These are phyloP conservation scores for Ailurus styani DNA, from an alignment of 2,113 vertebrate species.

Conservation along the genomic window DNA sequence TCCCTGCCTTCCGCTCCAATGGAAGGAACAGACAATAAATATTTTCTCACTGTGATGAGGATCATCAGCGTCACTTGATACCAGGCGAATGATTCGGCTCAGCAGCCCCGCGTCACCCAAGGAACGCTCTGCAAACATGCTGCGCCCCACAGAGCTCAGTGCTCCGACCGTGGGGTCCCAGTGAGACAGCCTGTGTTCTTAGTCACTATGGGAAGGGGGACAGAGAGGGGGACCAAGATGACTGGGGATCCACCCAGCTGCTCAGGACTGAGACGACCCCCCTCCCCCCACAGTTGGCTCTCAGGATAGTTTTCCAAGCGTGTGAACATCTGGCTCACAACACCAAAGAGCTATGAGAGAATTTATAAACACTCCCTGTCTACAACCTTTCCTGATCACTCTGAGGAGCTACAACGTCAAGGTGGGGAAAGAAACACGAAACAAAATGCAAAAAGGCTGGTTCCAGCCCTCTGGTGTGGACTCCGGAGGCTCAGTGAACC, in stretches of 20 bases:
- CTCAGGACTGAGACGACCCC: accelerated
- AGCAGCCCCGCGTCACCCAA: accelerated
- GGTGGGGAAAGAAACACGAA: not conserved
- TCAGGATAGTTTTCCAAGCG: not conserved
- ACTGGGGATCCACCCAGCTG: not conserved
- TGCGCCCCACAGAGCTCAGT: accelerated
- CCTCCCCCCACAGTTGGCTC: not conserved
- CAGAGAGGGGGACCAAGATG: accelerated
- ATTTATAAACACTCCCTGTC: not conserved
- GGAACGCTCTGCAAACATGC: accelerated
- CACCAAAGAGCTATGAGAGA: not conserved
- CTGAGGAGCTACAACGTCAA: not conserved
- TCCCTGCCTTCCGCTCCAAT: not conserved
- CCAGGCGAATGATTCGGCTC: accelerated
- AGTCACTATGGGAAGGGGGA: not conserved
- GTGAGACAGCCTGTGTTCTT: not conserved
- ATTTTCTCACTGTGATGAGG: not conserved
- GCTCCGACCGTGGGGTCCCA: not conserved
- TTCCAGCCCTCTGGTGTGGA: not conserved
- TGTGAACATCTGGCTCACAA: not conserved
- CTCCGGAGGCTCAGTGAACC: not conserved
- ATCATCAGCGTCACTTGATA: not conserved
- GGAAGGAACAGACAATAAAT: not conserved
- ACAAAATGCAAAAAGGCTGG: not conserved
- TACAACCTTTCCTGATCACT: not conserved